Base-by-base conservation (phyloP, 1,140 invertebrate species). In the Piezodorus guildinii region DNA sequence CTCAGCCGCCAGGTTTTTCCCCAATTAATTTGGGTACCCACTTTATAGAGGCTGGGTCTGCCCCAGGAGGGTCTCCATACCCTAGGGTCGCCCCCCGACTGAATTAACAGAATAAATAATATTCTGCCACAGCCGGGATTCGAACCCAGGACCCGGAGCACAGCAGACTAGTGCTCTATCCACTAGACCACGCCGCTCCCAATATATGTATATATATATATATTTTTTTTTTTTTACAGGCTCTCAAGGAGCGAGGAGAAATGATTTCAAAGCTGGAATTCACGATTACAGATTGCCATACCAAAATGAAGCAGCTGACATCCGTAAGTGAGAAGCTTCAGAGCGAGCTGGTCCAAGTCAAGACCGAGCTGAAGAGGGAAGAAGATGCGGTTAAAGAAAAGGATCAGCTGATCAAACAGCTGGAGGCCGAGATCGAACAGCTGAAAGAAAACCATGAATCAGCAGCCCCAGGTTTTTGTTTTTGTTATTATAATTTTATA, bases 161-260 rank as follows among this genome's bases (percentile, higher is more conserved):
- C n/a, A n/a, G n/a, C n/a, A n/a, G n/a, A n/a, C n/a, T n/a, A n/a
- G n/a, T n/a, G n/a, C n/a, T n/a, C n/a, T n/a, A n/a, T n/a, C n/a
- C n/a, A n/a, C n/a, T n/a, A n/a, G n/a, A n/a, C n/a, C n/a, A n/a
- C n/a, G n/a, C n/a, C n/a, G n/a, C n/a, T n/a, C n/a, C n/a, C n/a
- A n/a, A n/a, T n/a, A n/a, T n/a, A n/a, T n/a, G n/a, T n/a, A n/a
- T n/a, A n/a, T n/a, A n/a, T n/a, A n/a, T n/a, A n/a, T n/a, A n/a
- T n/a, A n/a, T n/a, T n/a, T n/a, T n/a, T 21, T 17, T 60, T 39
- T 54, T 63, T 16, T 64, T 66, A 45, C 34, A 68, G 67, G 65
- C 54, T 19, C 45, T 68, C 15, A 68, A 68, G 43, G 58, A 66
- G 25, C 19, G 67, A 62, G 67, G 65, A n/a, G 67, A 66, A 65